phyloP scores from a whole-genome alignment of 1,140 invertebrate species.

The Scaptomyza montana region DNA sequence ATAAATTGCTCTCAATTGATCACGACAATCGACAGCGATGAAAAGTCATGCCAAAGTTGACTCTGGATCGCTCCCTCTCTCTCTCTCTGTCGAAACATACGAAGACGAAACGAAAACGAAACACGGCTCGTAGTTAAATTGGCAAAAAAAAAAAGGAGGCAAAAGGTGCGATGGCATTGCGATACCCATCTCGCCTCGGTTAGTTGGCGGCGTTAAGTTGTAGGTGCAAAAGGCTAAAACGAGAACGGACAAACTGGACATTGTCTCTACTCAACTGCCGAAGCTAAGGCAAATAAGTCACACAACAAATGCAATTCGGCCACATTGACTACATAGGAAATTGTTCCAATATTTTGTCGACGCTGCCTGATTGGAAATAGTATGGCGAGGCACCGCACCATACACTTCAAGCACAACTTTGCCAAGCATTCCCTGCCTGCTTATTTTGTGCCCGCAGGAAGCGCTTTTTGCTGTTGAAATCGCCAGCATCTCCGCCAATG shows the following conservation, averaged over 20 bases:
- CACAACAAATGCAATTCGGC: conserved; percentile 51
- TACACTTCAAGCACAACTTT: background rate
- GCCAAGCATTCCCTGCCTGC: conserved; percentile 3
- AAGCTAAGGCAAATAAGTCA: conserved; percentile 73
- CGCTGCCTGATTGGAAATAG: conserved; percentile 70
- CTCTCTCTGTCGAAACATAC: conserved; percentile 49
- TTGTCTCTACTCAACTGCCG: conserved; percentile 12
- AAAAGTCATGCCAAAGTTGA: conserved; percentile 83
- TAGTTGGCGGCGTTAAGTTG: conserved; percentile 74
- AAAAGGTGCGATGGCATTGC: conserved; percentile 34
- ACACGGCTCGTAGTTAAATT: conserved; percentile 65
- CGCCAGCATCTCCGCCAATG: conserved; percentile 37
- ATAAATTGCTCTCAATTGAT: conserved; percentile 84
- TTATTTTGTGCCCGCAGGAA: conserved; percentile 58
- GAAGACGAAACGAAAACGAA: conserved; percentile 55
- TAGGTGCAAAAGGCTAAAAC: conserved; percentile 59
- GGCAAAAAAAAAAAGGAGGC: conserved; percentile 45
- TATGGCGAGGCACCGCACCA: conserved; percentile 28
- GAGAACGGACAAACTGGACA: conserved; percentile 57
- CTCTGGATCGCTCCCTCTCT: conserved; percentile 34
- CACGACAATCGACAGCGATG: conserved; percentile 84
- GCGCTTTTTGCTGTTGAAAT: conserved; percentile 30
- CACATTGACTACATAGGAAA: conserved; percentile 62
- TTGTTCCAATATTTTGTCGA: conserved; percentile 75
- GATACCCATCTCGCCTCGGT: conserved; percentile 41